phyloP scores from a whole-genome alignment of 2,113 vertebrate genomes.

The Oryzias javanicus region DNA sequence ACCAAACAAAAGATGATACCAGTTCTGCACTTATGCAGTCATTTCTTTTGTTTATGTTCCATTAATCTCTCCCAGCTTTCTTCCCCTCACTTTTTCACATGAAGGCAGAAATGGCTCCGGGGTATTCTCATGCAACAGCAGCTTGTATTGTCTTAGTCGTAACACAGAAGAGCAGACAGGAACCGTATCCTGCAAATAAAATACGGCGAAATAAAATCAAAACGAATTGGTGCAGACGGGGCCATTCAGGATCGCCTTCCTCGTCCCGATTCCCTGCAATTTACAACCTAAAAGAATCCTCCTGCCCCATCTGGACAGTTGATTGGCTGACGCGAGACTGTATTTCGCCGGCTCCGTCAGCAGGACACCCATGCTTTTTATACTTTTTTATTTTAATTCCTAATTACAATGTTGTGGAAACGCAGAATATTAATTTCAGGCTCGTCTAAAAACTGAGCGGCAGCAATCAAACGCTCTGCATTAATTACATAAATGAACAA shows the following conservation, averaged over 20 bases:
- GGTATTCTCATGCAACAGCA: constrained; percentile 60
- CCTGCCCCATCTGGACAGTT: too few species aligned
- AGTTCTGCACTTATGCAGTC: constrained; percentile 36
- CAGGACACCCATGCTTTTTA: constrained; percentile 13
- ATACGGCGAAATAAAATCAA: not conserved
- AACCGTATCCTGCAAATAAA: constrained; percentile 9
- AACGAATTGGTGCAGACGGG: not conserved
- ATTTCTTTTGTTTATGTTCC: constrained; percentile 72
- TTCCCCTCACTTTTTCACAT: constrained; percentile 56
- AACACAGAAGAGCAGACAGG: constrained; percentile 24
- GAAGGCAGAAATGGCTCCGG: constrained; percentile 65
- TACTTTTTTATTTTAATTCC: constrained; percentile 11
- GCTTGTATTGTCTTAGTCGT: constrained; percentile 38
- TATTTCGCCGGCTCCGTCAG: not conserved
- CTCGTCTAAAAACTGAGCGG: constrained; percentile 45
- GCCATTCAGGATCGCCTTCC: too few species aligned
- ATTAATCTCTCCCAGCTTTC: constrained; percentile 66
- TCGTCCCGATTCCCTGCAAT: too few species aligned
- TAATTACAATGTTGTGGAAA: constrained; percentile 50
- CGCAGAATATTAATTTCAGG: constrained; percentile 53
- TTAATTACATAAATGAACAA: constrained; percentile 73
- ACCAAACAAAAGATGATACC: constrained; percentile 15
- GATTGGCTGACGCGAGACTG: too few species aligned
- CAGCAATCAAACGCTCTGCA: constrained; percentile 64
- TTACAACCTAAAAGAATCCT: too few species aligned